Evolutionary conservation across 2,888 invertebrate genomes (phyloP), one percentile per base, ranked within the genome.

Genomic region (Branchipolynoe longqiensis): DNA sequence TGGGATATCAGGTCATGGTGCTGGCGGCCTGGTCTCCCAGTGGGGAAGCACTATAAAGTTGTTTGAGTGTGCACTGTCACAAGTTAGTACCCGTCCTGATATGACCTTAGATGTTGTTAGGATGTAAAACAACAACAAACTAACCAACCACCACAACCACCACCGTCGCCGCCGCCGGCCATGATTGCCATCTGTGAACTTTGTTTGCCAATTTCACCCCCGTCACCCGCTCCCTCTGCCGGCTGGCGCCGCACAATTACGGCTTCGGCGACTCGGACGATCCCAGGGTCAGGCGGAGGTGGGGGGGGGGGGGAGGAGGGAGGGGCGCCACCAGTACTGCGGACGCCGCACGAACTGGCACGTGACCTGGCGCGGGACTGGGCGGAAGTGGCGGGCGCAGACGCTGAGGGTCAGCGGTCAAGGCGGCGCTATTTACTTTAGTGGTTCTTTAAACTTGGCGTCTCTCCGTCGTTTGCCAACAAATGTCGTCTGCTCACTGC

Each of bases 141-240:
- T n/a, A n/a, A n/a, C n/a, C n/a, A n/a, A n/a, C n/a, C n/a, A n/a
- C n/a, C n/a, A n/a, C n/a, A n/a, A n/a, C n/a, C n/a, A n/a, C n/a
- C 69, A 33, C 69, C 38, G 69, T 69, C 6, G 38, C 22, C n/a
- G 69, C 3, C 36, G 36, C 69, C 36, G 69, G 38, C 36, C 69
- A 69, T 69, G 69, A 69, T 69, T 69, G 69, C 69, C 69, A 69
- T 69, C 69, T 69, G 69, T 69, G 69, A 69, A 69, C 69, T 69
- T 69, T 69, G 69, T 69, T 69, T 69, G 69, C 69, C 69, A 69
- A 69, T 69, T 69, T 69, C 69, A 69, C 69, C 69, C 36, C 69
- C 8, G 69, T 69, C 36, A 69, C 36, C 69, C 36, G 14, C 48
- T 48, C 25, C 62, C 62, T 14, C 62, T n/a, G 1, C 62, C 62